These are phyloP conservation scores for Darevskia mixta DNA, from an alignment of 2,797 vertebrate species.

Conservation along the genomic window DNA sequence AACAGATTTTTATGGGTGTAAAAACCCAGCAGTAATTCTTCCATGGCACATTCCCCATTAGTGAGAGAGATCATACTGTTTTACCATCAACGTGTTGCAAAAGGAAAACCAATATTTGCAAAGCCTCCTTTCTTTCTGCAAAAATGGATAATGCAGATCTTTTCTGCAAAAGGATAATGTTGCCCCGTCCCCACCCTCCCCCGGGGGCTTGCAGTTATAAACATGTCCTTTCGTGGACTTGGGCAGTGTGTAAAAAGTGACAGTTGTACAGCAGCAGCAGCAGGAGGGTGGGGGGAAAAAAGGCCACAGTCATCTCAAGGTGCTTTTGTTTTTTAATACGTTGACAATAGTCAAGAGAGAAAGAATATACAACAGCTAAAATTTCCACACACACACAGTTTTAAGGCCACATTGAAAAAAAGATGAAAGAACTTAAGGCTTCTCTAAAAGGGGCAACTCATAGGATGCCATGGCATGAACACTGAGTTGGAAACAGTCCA, in stretches of 20 bases:
- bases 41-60: fast-evolving
- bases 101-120: constrained; percentile 42
- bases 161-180: constrained; percentile 51
- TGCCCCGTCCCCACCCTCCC: neutral
- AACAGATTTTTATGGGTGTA: neutral
- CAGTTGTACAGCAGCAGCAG: constrained; percentile 41
- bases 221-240: constrained; percentile 57
- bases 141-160: neutral
- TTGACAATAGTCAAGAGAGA: constrained; percentile 59
- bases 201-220: constrained; percentile 26
- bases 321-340: constrained; percentile 65
- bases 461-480: constrained; percentile 64
- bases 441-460: constrained; percentile 59
- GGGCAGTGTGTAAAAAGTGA: constrained; percentile 56
- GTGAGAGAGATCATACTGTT: neutral
- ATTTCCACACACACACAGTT: constrained; percentile 72
- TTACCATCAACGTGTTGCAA: constrained; percentile 11
- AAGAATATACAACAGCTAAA: constrained; percentile 64
- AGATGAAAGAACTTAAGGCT: constrained; percentile 80
- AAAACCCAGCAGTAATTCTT: constrained; percentile 16
- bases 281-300: neutral
- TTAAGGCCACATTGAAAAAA: constrained; percentile 83
- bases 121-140: constrained; percentile 19
- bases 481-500: neutral
- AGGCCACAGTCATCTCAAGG: constrained; percentile 55